Base-by-base conservation (phyloP, 2,888 invertebrate genomes). In the Nomada hirtipes region DNA sequence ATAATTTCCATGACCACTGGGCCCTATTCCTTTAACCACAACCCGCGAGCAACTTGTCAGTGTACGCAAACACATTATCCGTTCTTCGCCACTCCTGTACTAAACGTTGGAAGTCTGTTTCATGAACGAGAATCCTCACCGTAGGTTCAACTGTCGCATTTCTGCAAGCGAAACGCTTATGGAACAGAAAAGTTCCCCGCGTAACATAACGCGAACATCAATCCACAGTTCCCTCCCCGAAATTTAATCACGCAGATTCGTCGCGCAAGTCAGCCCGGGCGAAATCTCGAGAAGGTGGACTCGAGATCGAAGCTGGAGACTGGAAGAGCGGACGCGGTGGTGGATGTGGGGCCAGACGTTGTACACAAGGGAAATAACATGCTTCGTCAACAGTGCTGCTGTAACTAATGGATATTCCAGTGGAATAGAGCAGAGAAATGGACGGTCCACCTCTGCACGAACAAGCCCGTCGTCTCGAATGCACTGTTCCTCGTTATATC, bases 401-500 rank as follows among this genome's bases (percentile, higher is more conserved):
- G 92, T 93, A 93, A 93, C 93, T 93, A 93, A 93, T 93, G 93
- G 93, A 93, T 93, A 93, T 92, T 92, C 91, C 90, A 88, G 87
- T 84, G 91, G 91, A 92, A 91, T 91, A 90, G 91, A 91, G 91
- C 90, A 75, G 88, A 89, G 91, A 91, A 91, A 91, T 86, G 91
- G 87, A 87, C 88, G 89, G 87, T 89, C 90, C 89, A 84, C 86
- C 88, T 88, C 86, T 86, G 80, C 84, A 84, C 81, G 88, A 85
- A 72, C 77, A 83, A 83, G 78, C 88, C 72, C 69, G 64, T 74
- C 59, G 47, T 69, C 71, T 79, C 76, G 84, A 86, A 81, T 81
- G 83, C 80, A 81, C 83, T 64, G 78, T 73, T 76, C 80, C 76
- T 82, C 78, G 87, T 82, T 86, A 88, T 77, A 84, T 84, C 79